phyloP scores from a whole-genome alignment of 2,113 vertebrate genomes.

The Colius striatus region DNA sequence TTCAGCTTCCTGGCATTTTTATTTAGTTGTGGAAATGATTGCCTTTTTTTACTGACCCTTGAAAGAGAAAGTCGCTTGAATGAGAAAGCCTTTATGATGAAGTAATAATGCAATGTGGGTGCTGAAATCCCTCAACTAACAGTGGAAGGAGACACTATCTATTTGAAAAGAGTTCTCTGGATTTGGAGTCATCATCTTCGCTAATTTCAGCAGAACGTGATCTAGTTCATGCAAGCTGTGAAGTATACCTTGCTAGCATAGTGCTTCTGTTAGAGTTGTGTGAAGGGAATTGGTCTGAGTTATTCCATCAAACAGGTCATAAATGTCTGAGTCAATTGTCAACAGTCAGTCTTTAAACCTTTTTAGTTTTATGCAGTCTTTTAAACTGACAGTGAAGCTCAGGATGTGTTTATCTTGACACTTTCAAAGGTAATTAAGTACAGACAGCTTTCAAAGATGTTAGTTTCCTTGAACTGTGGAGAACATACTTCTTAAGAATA shows the following conservation, averaged over 20 bases:
- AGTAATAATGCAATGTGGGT: neutral
- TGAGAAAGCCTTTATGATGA: too few relatives aligned
- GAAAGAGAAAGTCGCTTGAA: neutral
- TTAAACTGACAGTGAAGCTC: neutral
- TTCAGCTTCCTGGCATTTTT: neutral
- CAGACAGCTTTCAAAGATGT: neutral
- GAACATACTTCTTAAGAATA: neutral
- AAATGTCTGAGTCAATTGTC: neutral
- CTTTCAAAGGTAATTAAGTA: neutral
- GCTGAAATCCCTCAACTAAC: neutral
- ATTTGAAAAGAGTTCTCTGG: neutral
- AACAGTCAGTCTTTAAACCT: neutral
- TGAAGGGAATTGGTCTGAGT: neutral
- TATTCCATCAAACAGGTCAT: neutral
- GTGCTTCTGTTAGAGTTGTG: neutral
- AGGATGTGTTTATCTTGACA: neutral
- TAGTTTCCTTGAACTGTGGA: neutral
- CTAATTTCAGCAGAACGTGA: neutral
- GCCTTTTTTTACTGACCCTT: neutral
- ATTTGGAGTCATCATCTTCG: fast-evolving
- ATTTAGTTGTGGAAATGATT: neutral
- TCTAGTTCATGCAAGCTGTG: neutral
- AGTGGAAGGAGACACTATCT: neutral
- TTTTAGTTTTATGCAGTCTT: neutral
- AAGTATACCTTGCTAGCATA: fast-evolving